Evolutionary conservation across 2,797 vertebrate genomes (phyloP).

Genomic region (Rhadinocentrus ornatus): DNA sequence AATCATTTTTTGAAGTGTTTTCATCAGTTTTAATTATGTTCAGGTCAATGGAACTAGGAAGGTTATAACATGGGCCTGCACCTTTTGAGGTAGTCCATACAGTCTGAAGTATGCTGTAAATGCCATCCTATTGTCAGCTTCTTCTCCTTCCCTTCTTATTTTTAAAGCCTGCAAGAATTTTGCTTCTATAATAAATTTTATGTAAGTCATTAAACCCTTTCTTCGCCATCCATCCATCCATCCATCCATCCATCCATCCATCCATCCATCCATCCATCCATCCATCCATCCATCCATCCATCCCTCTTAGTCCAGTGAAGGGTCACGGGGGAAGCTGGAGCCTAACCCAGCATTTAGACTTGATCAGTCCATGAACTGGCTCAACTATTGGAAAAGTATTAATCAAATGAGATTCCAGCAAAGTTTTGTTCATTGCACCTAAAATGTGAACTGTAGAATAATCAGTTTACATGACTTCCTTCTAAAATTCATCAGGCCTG

Average conservation of each 20-base stretch:
- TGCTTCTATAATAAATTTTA: not conserved
- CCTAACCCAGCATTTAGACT: no score
- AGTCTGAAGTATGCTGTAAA: not conserved
- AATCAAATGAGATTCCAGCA: not conserved
- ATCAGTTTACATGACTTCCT: not conserved
- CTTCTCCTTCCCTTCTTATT: no score
- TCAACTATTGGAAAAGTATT: not conserved
- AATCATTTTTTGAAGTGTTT: not conserved
- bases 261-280: no score
- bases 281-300: no score
- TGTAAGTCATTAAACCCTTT: not conserved
- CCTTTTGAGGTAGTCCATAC: not conserved
- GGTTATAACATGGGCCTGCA: slow-evolving; percentile 1
- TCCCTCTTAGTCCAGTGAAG: no score
- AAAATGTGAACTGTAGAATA: not conserved
- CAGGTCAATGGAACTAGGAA: not conserved
- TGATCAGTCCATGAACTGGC: not conserved
- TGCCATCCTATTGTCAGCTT: not conserved
- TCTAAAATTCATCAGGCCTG: not conserved
- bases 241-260: no score
- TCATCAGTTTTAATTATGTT: slow-evolving; percentile 9
- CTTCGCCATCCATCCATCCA: no score
- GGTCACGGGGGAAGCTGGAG: no score
- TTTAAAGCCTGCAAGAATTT: not conserved
- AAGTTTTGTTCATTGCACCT: not conserved